Conservation (phyloP, 2,888 invertebrate species). For the Rhodophaea formosa region DNA sequence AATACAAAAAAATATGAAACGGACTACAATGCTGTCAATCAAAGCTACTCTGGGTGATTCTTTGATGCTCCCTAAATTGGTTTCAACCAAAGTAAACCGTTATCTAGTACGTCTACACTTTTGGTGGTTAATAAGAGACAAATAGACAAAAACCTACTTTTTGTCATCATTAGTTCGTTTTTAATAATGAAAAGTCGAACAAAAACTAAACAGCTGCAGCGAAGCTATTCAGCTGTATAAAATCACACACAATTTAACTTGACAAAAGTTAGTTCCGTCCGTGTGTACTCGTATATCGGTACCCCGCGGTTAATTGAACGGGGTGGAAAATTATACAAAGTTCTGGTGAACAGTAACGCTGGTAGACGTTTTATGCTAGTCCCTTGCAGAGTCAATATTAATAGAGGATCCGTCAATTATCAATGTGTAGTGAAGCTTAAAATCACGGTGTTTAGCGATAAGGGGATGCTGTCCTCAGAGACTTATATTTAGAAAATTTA, state of each 20-base stretch:
- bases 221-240: constrained; percentile 24
- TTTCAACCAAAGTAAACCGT: too few species aligned
- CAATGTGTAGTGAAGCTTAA: constrained; percentile 69
- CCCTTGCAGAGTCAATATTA: constrained; percentile 69
- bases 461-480: constrained; percentile 18
- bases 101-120: too few species aligned
- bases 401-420: constrained; percentile 73
- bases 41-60: too few species aligned
- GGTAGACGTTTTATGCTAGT: constrained; percentile 46
- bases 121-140: too few species aligned
- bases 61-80: too few species aligned
- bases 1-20: too few species aligned
- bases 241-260: constrained; percentile 54
- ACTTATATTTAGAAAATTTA: too few species aligned
- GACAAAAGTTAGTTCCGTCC: constrained; percentile 41
- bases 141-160: too few species aligned
- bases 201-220: constrained; percentile 3
- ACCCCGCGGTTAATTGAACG: constrained; percentile 48
- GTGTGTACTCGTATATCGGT: constrained; percentile 32
- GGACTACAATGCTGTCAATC: too few species aligned
- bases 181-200: too few species aligned
- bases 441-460: constrained; percentile 52
- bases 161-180: too few species aligned
- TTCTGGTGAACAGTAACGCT: constrained; percentile 51
- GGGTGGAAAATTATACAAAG: constrained; percentile 59